Base-by-base conservation (phyloP, 1,140 invertebrate genomes). In the Pogonognathellus flavescens region DNA sequence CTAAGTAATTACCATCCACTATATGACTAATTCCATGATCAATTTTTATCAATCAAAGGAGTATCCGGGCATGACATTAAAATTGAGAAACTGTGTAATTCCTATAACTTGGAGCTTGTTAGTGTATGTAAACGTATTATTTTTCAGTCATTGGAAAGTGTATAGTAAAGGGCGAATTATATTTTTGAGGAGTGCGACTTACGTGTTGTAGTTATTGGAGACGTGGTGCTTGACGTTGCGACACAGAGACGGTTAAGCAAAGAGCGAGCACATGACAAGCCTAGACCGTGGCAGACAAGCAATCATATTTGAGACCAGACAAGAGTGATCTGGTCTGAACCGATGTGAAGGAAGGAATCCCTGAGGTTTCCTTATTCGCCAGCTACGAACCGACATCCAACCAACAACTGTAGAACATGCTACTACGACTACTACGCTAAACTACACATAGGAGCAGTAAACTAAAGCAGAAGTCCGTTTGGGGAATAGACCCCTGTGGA, bases 401-500 rank as follows among this genome's bases (percentile, higher is more conserved):
- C 31, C 31, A 41, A 41, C 31, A 41, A 41, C 31, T 41, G 31
- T 41, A 41, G 31, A 41, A 41, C 31, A 41, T 41, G 31, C 31
- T 41, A 3, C 31, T n/a, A 13, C 25, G 8, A 6, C 31, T 41
- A 3, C 31, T n/a, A 13, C 25, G 8, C 11, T 22, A 22, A 62
- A 9, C 60, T 11, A 62, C 25, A 13, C 22, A 8, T 14, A 13
- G 25, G 62, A 3, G 25, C 41, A 76, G 0, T 13, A 20, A 66
- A 22, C 10, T 16, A 66, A 16, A 76, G 41, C 20, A 14, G 22
- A 14, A 70, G 76, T 53, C 22, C 80, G 80, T 81, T 53, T 81
- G 80, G 80, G 80, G 80, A 81, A 81, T 53, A 81, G 80, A 20
- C 52, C 70, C 76, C 80, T 81, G 50, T 81, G 80, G 55, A 81